Percentiles rank a stretch among this genome's conserved stretches.
phyloP scores from a whole-genome alignment of 2,888 invertebrate genomes.

The Tetragonisca angustula region DNA sequence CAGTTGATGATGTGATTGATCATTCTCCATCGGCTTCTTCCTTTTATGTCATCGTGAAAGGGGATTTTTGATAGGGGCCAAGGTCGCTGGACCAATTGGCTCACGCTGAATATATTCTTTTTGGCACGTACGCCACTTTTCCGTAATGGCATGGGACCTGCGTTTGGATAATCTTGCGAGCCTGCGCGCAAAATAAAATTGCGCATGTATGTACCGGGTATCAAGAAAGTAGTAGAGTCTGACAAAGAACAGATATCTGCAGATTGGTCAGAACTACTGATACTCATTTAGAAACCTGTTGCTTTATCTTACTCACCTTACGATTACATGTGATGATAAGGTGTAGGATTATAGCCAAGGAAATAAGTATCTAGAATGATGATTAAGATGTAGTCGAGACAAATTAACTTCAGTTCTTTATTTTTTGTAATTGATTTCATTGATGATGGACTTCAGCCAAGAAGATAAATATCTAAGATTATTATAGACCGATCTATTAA shows the following conservation, averaged over 20 bases:
- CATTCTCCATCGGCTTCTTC: neutral
- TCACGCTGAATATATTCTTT: slow-evolving; percentile 27
- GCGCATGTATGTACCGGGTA: neutral
- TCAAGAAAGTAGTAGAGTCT: slow-evolving; percentile 35
- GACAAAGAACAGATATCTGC: slow-evolving; percentile 26
- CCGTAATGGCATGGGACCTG: neutral
- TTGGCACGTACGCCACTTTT: slow-evolving; percentile 55
- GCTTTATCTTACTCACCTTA: neutral
- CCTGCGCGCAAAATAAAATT: no score
- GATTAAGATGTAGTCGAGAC: no score
- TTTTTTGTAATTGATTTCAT: no score
- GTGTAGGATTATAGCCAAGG: neutral
- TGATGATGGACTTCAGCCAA: neutral
- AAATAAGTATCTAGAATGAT: neutral
- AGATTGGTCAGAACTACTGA: neutral
- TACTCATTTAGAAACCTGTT: neutral
- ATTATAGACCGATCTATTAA: neutral
- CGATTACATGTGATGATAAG: neutral
- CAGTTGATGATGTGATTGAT: neutral
- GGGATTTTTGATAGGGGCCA: slow-evolving; percentile 49
- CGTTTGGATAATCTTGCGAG: neutral
- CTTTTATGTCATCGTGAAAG: slow-evolving; percentile 40
- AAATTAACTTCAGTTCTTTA: no score
- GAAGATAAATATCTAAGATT: neutral
- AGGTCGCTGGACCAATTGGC: slow-evolving; percentile 30